These are phyloP conservation scores for Pluvialis apricaria DNA, from an alignment of 2,113 vertebrate genomes.

Conservation along the genomic window DNA sequence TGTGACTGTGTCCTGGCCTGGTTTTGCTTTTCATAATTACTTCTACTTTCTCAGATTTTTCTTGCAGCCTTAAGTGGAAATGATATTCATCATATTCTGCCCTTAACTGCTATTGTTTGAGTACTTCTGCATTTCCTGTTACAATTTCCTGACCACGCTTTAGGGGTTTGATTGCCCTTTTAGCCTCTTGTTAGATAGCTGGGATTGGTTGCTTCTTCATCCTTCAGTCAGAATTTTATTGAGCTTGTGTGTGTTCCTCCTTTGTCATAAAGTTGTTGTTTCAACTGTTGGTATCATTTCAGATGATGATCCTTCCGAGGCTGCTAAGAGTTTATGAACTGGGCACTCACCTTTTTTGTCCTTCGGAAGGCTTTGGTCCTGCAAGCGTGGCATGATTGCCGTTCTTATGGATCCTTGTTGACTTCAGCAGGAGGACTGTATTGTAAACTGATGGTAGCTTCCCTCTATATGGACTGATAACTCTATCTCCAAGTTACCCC, in stretches of 20 bases:
- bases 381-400: fast-evolving
- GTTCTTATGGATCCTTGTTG: not conserved
- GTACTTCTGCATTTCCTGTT: conserved; percentile 18
- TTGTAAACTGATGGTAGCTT: not conserved
- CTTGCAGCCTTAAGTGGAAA: not conserved
- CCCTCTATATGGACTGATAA: not conserved
- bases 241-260: not conserved
- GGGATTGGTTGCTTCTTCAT: not conserved
- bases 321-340: not conserved
- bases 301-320: not conserved
- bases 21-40: not conserved
- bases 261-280: not conserved
- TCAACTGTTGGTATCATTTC: not conserved
- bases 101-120: not conserved
- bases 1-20: not conserved
- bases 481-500: not conserved
- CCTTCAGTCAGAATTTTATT: not conserved
- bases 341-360: not conserved
- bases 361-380: not conserved
- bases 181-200: not conserved
- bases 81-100: not conserved
- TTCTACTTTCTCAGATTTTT: conserved; percentile 6
- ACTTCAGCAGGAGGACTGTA: not conserved
- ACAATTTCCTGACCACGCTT: not conserved
- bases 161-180: not conserved